A percentile compares a stretch with the other conserved stretches of the same genome.
phyloP scores from a whole-genome alignment of 1,140 invertebrate species.

The Globodera ellingtonae region DNA sequence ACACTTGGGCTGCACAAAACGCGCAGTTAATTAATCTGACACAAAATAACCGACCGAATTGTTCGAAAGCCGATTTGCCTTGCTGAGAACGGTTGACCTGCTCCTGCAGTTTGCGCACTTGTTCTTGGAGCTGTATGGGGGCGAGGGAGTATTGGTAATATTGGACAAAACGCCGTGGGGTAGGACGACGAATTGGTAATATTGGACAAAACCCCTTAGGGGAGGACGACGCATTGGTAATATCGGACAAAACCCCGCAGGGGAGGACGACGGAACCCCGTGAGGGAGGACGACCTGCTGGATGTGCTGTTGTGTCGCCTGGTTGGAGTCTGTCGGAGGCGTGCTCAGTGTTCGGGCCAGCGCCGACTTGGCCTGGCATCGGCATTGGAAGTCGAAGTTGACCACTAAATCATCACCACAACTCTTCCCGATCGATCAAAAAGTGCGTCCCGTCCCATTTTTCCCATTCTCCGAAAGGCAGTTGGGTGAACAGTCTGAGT shows the following conservation, averaged over 20 bases:
- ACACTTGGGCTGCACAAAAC: slow-evolving; percentile 44
- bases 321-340: slow-evolving; percentile 38
- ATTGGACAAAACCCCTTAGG: too few species aligned
- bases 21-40: neutral
- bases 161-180: too few species aligned
- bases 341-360: slow-evolving; percentile 24
- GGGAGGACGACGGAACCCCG: too few species aligned
- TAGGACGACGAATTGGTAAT: too few species aligned
- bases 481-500: neutral
- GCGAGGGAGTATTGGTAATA: neutral
- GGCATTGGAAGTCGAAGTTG: slow-evolving; percentile 55
- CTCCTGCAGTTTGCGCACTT: slow-evolving; percentile 47
- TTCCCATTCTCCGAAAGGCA: neutral
- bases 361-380: slow-evolving; percentile 51
- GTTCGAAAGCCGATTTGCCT: slow-evolving; percentile 48
- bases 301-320: slow-evolving; percentile 53
- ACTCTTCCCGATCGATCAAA: neutral
- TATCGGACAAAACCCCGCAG: too few species aligned
- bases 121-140: slow-evolving; percentile 42
- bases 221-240: too few species aligned
- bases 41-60: slow-evolving; percentile 40
- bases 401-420: neutral
- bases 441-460: neutral
- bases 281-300: slow-evolving; percentile 24
- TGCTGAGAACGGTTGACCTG: slow-evolving; percentile 47